These are phyloP conservation scores for Pyrgus malvae DNA, from an alignment of 2,888 invertebrate species.

Conservation along the genomic window DNA sequence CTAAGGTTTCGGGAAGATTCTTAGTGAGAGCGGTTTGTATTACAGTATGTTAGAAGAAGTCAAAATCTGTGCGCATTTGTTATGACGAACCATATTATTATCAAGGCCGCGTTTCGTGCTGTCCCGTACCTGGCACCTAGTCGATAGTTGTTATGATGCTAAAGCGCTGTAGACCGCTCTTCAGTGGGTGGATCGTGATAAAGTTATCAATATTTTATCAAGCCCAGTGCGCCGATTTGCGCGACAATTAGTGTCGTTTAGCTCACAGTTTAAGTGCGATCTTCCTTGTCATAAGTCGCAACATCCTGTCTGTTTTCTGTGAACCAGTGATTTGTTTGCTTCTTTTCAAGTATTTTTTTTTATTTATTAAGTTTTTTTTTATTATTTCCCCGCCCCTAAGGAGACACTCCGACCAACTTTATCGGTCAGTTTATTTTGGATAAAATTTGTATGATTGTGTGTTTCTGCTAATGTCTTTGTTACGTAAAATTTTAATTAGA, in stretches of 20 bases:
- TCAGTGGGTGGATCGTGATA: conserved; percentile 66
- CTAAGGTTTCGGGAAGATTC: too few species aligned
- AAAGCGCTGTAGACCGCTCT: conserved; percentile 45
- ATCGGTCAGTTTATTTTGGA: too few species aligned
- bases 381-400: too few species aligned
- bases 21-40: background rate
- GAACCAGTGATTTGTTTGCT: conserved; percentile 13
- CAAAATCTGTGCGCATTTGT: conserved; percentile 25
- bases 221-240: conserved; percentile 29
- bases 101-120: conserved; percentile 75
- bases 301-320: conserved; percentile 10
- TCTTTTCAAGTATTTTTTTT: conserved; percentile 1
- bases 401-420: too few species aligned
- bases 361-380: background rate
- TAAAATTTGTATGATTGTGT: too few species aligned
- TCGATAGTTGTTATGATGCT: conserved; percentile 36
- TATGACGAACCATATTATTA: conserved; percentile 62
- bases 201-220: conserved; percentile 52
- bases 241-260: conserved; percentile 5
- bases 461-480: too few species aligned
- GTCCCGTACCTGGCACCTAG: conserved; percentile 67
- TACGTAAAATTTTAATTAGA: too few species aligned
- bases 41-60: background rate
- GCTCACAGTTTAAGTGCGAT: conserved; percentile 23
- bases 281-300: conserved; percentile 11